phyloP scores from a whole-genome alignment of 2,797 vertebrate genomes.

The Falco cherrug region DNA sequence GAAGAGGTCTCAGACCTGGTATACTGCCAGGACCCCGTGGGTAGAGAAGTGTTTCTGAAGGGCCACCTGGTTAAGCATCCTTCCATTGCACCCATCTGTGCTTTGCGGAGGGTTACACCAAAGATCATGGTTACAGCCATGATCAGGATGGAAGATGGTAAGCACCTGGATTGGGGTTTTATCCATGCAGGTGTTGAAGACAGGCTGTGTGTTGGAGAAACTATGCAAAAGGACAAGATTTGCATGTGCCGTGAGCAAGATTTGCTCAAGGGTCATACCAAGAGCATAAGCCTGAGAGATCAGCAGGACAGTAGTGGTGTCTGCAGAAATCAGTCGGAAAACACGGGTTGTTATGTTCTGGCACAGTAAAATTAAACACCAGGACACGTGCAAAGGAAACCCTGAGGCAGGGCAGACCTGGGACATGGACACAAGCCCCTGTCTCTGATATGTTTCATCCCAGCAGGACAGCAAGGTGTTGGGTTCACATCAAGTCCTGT shows the following conservation, averaged over 20 bases:
- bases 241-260: background rate
- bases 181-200: background rate
- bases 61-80: background rate
- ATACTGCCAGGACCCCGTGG: background rate
- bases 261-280: background rate
- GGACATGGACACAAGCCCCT: background rate
- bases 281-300: background rate
- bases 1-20: background rate
- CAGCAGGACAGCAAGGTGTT: background rate
- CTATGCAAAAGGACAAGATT: background rate
- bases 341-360: background rate
- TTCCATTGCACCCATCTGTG: accelerated
- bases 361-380: background rate
- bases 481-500: background rate
- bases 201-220: background rate
- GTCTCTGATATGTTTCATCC: too few species aligned
- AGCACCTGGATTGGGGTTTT: background rate
- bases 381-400: background rate
- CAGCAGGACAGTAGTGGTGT: background rate
- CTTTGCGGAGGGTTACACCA: background rate
- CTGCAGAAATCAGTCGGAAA: background rate
- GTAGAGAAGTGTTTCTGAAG: background rate
- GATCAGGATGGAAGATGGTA: background rate
- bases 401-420: background rate
- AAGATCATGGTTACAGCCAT: background rate